Evolutionary conservation across 2,797 vertebrate species (phyloP).

Genomic region (Sus cebifrons): DNA sequence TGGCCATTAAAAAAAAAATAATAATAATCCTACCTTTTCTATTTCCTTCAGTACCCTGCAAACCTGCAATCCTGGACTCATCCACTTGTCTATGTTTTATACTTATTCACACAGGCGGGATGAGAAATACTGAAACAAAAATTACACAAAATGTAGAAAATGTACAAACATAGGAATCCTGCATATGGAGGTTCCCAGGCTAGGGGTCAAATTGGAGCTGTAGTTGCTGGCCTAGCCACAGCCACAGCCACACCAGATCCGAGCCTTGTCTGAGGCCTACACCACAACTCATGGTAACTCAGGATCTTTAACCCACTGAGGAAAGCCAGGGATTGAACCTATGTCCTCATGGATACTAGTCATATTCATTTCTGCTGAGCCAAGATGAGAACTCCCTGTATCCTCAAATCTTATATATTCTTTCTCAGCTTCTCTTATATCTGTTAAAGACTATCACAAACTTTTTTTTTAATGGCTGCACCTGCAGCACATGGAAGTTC

Average conservation of each 20-base stretch:
- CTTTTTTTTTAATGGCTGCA: not conserved
- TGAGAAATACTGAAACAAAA: not conserved
- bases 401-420: not conserved
- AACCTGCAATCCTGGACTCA: not conserved
- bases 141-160: not conserved
- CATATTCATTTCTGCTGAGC: no score
- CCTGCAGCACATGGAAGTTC: no score
- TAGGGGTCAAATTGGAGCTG: no score
- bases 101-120: not conserved
- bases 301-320: no score
- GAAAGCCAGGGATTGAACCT: no score
- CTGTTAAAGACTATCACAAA: not conserved
- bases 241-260: no score
- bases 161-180: not conserved
- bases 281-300: no score
- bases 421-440: not conserved
- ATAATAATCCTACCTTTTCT: not conserved
- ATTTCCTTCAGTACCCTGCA: not conserved
- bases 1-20: no score
- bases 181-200: no score
- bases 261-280: no score
- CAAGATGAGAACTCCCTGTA: not conserved
- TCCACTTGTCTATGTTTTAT: not conserved
- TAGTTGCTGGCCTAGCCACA: no score
- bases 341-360: no score